These are phyloP conservation scores for Seriola quinqueradiata DNA, from an alignment of 2,113 vertebrate genomes.

Conservation along the genomic window DNA sequence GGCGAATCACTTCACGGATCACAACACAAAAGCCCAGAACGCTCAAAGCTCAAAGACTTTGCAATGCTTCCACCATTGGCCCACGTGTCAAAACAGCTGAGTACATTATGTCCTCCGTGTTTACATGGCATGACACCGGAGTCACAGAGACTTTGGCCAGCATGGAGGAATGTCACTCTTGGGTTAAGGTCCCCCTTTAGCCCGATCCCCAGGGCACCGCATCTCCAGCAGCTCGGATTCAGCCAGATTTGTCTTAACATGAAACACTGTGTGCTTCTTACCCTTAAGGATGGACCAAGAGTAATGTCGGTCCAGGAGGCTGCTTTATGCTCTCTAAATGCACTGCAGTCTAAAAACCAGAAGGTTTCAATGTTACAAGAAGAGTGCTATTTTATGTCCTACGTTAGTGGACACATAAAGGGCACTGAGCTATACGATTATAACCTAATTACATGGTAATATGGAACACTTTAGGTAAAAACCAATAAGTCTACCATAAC, in stretches of 20 bases:
- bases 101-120: constrained; percentile 53
- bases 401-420: constrained; percentile 74
- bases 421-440: constrained; percentile 61
- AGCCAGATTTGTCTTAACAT: constrained; percentile 31
- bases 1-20: constrained; percentile 77
- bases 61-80: constrained; percentile 59
- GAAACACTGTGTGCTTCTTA: constrained; percentile 9
- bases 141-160: constrained; percentile 5
- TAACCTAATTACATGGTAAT: constrained; percentile 81
- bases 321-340: constrained; percentile 35
- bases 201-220: constrained; percentile 5
- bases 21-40: constrained; percentile 68
- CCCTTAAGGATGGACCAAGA: constrained; percentile 17
- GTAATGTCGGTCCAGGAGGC: not conserved
- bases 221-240: constrained; percentile 24
- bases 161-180: constrained; percentile 32
- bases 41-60: constrained; percentile 62
- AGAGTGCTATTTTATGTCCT: constrained; percentile 66
- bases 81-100: constrained; percentile 68
- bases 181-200: constrained; percentile 25
- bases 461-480: constrained; percentile 84
- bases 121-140: constrained; percentile 47
- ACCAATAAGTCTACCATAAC: constrained; percentile 81
- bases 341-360: constrained; percentile 45
- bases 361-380: constrained; percentile 57